Conservation (phyloP, 1,140 invertebrate genomes). For the Orius laevigatus region DNA sequence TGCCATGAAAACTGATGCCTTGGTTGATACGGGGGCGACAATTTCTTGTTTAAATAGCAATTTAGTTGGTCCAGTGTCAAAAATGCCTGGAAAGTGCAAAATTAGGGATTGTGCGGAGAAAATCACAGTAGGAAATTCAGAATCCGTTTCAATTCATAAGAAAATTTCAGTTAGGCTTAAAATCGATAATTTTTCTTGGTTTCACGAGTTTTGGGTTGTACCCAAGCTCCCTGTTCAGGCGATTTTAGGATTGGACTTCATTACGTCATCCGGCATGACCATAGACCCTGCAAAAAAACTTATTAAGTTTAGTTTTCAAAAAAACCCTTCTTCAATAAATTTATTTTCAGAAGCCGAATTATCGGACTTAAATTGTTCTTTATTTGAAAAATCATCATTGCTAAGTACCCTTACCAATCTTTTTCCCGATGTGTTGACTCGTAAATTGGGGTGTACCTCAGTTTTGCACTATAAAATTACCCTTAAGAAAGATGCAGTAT, state of each 20-base stretch:
- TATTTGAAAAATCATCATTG: no score
- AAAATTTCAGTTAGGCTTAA: background rate
- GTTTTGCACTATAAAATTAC: background rate
- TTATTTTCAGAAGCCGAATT: background rate
- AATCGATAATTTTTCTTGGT: background rate
- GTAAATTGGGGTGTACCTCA: background rate
- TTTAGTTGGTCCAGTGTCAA: background rate
- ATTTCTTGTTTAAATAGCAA: background rate
- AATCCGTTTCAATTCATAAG: background rate
- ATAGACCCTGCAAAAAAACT: background rate
- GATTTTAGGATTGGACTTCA: background rate
- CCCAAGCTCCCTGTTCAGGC: background rate
- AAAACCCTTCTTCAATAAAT: background rate
- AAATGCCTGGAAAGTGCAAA: background rate
- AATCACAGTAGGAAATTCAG: background rate
- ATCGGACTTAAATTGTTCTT: background rate
- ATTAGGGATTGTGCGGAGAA: background rate
- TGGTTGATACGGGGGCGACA: background rate
- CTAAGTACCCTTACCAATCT: no score
- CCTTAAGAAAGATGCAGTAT: background rate
- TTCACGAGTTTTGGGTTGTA: background rate
- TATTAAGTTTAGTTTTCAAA: background rate
- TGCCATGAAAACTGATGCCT: background rate
- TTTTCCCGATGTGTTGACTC: background rate
- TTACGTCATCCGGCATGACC: background rate